Conservation (phyloP, 2,113 vertebrate genomes). For the Stigmatopora nigra region DNA sequence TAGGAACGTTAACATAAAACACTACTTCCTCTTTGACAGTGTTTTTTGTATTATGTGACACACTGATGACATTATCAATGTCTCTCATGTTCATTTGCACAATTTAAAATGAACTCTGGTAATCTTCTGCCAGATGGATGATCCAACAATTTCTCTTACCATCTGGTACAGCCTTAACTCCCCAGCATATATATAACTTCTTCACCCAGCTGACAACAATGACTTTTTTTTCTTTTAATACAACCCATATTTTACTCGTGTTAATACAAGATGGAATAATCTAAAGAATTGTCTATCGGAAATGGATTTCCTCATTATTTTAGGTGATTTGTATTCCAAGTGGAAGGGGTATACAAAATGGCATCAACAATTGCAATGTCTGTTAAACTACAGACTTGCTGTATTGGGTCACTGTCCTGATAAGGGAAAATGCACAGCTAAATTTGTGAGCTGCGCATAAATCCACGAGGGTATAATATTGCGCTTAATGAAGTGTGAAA, state of each 20-base stretch:
- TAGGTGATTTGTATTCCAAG: constrained; percentile 40
- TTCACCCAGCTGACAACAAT: constrained; percentile 50
- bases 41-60: not conserved
- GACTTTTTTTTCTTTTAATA: constrained; percentile 51
- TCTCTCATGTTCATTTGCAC: constrained; percentile 17
- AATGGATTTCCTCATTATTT: constrained; percentile 55
- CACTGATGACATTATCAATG: constrained; percentile 14
- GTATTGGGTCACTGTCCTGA: constrained; percentile 20
- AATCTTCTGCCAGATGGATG: constrained; percentile 48
- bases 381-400: constrained; percentile 13
- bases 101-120: constrained; percentile 34
- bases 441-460: constrained; percentile 19
- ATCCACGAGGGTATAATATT: constrained; percentile 25
- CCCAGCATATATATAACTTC: constrained; percentile 44
- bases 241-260: constrained; percentile 33
- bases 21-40: constrained; percentile 1
- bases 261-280: constrained; percentile 50
- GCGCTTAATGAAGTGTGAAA: constrained; percentile 62
- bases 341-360: constrained; percentile 47
- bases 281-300: constrained; percentile 47
- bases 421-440: constrained; percentile 18
- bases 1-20: not conserved
- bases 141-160: constrained; percentile 46
- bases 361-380: constrained; percentile 34
- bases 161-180: constrained; percentile 53